Conservation (phyloP, 2,113 vertebrate species). For the Pyxicephalus adspersus region DNA sequence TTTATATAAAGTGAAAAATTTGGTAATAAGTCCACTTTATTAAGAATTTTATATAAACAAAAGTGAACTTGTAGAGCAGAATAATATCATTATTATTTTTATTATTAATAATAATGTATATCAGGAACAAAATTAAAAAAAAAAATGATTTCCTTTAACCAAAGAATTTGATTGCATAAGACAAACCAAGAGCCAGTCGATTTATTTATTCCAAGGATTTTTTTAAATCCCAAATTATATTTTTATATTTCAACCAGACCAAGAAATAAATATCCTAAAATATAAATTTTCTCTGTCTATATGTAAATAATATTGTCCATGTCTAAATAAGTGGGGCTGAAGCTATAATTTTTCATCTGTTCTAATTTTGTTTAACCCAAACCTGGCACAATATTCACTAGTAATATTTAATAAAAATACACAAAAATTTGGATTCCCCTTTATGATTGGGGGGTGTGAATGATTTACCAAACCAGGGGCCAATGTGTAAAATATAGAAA, state of each 20-base stretch:
- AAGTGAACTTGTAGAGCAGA: no score
- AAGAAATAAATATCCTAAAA: not conserved
- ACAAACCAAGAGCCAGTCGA: not conserved
- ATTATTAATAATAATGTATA: no score
- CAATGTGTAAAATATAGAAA: constrained; percentile 44
- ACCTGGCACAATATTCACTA: constrained; percentile 43
- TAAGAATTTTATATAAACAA: no score
- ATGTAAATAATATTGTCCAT: not conserved
- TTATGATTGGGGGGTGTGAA: not conserved
- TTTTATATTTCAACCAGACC: not conserved
- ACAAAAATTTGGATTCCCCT: constrained; percentile 30
- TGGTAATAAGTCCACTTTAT: no score
- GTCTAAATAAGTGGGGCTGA: constrained; percentile 32
- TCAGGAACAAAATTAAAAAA: no score
- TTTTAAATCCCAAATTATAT: not conserved
- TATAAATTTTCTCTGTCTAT: not conserved
- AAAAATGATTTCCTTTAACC: no score
- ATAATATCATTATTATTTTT: no score
- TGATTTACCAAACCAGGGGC: constrained; percentile 34
- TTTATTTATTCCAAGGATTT: not conserved
- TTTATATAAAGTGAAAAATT: no score
- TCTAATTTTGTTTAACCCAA: constrained; percentile 2
- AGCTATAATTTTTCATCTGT: constrained; percentile 17
- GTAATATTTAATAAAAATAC: constrained; percentile 46
- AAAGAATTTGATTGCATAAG: no score